Evolutionary conservation across 2,797 vertebrate species (phyloP).

Genomic region (Gymnoscopelus microlampas): DNA sequence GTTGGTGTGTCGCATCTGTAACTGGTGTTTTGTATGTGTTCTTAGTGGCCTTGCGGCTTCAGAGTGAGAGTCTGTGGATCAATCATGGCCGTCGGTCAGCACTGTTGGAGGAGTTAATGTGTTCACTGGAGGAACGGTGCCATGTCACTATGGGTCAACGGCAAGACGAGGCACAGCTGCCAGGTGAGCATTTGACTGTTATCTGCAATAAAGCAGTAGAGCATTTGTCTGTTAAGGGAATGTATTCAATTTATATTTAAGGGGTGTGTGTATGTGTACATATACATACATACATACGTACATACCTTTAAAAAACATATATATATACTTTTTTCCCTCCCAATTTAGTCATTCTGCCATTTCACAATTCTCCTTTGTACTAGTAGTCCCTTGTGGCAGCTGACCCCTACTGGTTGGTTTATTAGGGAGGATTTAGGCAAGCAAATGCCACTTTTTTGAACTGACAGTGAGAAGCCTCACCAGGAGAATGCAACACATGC

Average conservation of each 20-base stretch:
- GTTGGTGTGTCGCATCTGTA: not conserved
- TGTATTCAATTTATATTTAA: not conserved
- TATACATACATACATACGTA: no score
- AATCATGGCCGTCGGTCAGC: conserved; percentile 77
- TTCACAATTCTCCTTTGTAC: no score
- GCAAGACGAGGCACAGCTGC: conserved; percentile 57
- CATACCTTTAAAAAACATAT: no score
- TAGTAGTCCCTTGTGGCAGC: no score
- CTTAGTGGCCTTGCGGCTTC: conserved; percentile 87
- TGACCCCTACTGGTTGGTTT: no score
- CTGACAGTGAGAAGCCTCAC: no score
- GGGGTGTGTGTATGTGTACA: not conserved
- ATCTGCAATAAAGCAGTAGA: not conserved
- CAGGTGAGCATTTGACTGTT: conserved; percentile 39
- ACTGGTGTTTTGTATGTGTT: conserved; percentile 39
- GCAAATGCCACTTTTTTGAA: no score
- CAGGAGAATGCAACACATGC: no score
- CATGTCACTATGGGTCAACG: conserved; percentile 73
- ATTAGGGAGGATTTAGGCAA: no score
- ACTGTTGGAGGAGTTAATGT: conserved; percentile 84
- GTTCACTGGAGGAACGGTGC: conserved; percentile 78
- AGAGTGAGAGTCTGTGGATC: conserved; percentile 74
- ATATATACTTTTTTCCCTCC: no score
- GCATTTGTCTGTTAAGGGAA: not conserved
- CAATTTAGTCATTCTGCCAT: no score